Base-by-base conservation (phyloP, 1,140 invertebrate species). In the Calosoma granatense region DNA sequence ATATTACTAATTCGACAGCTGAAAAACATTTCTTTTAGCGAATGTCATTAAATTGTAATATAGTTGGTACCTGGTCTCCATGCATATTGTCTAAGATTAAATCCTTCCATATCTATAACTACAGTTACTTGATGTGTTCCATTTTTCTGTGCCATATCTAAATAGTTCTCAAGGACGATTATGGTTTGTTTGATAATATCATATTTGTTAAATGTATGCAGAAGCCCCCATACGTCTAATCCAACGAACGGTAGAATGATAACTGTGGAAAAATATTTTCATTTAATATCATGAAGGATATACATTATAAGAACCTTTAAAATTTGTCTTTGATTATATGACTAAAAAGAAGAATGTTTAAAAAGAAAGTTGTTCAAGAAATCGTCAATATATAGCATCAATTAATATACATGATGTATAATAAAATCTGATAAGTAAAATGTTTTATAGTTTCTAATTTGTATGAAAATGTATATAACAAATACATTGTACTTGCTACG, bases 81-180 rank as follows among this genome's bases (percentile, higher is more conserved):
- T 47, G 88, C 80, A 63, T 89, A 87, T 67, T 91, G 83, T 54
- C 82, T 80, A 55, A 92, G 78, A 69, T 84, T 87, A 67, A 94
- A 90, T 47, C 82, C 84, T 26, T 91, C 87, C 82, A 94, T 83
- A 66, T 94, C 92, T 64, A 94, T 89, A 59, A 94, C 80, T 1
- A 88, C 83, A 0, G 80, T 78, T 1, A 90, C 69, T 73, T 92
- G 70, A 6, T 76, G 70, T 22, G 78, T 75, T 63, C 57, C 71
- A 22, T 63, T 68, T 57, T 79, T 61, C 0, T 70, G 74, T 1
- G 81, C 84, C 1, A 78, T 53, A 6, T 75, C 74, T 61, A 89
- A 68, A 64, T 82, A 81, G 4, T 69, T 59, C 65, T 88, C 86
- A 20, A 88, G 66, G 30, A 76, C 62, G 61, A 78, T 75, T n/a